phyloP scores from a whole-genome alignment of 2,888 invertebrate genomes.

The Metalampra italica region DNA sequence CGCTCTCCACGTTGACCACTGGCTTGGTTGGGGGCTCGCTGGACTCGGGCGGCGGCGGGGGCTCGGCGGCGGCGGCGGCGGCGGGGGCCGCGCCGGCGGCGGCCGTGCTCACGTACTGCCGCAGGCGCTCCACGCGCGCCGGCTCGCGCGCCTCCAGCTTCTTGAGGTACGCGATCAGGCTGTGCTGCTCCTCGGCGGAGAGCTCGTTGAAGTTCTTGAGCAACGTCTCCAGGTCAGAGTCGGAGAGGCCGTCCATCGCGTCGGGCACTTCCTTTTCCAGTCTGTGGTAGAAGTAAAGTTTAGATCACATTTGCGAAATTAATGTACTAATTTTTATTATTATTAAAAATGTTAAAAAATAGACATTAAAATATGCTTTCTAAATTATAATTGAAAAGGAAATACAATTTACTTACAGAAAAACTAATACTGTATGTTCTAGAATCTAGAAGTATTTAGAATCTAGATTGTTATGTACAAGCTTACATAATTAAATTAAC shows the following conservation, averaged over 20 bases:
- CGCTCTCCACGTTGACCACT: constrained; percentile 72
- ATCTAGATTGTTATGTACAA: too few relatives aligned
- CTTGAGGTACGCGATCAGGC: constrained; percentile 88
- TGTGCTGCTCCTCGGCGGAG: constrained; percentile 89
- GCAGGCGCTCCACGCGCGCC: constrained; percentile 85
- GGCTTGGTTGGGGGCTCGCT: constrained; percentile 8
- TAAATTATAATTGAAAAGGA: too few relatives aligned
- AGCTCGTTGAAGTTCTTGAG: constrained; percentile 88
- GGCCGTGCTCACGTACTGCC: constrained; percentile 84
- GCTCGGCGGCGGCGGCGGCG: constrained; percentile 20
- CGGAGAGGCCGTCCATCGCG: constrained; percentile 86
- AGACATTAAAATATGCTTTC: too few relatives aligned
- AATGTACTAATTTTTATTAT: too few relatives aligned
- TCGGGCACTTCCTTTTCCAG: constrained; percentile 48
- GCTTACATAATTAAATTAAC: too few relatives aligned
- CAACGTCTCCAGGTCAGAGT: constrained; percentile 87
- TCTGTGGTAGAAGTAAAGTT: constrained; percentile 22
- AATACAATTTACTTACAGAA: too few relatives aligned
- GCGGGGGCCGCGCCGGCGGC: constrained; percentile 18
- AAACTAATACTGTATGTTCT: too few relatives aligned
- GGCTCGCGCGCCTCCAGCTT: constrained; percentile 88
- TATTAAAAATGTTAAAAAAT: too few relatives aligned
- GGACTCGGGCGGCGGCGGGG: not conserved
- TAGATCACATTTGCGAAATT: too few relatives aligned
- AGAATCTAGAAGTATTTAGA: too few relatives aligned